A percentile compares a stretch with the other conserved stretches of the same genome.
Conservation (phyloP, 2,113 vertebrate genomes). For the Forbesichthys agassizii region DNA sequence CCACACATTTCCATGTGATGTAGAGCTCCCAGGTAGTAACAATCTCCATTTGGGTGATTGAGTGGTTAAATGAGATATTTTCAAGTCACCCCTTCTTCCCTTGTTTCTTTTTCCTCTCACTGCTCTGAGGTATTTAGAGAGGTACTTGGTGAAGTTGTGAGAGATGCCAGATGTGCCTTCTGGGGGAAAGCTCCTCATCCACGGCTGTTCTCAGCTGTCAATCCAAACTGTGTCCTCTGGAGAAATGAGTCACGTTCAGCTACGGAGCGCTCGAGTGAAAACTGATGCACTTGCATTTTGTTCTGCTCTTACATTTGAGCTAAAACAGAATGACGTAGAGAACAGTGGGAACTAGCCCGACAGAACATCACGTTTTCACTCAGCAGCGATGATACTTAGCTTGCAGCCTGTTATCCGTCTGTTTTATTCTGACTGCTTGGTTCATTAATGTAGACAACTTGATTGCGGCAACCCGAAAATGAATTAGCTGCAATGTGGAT, state of each 20-base stretch:
- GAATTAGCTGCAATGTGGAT: no score
- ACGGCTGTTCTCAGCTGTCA: slow-evolving; percentile 34
- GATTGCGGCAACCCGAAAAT: no score
- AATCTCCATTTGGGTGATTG: slow-evolving; percentile 60
- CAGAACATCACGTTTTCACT: no score
- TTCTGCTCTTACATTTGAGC: no score
- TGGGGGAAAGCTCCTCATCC: slow-evolving; percentile 38
- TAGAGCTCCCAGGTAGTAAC: slow-evolving; percentile 55
- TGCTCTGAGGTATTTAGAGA: slow-evolving; percentile 26
- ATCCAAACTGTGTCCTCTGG: not conserved
- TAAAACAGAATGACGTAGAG: no score
- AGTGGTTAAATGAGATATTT: slow-evolving; percentile 56
- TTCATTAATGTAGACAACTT: no score
- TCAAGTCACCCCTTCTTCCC: not conserved
- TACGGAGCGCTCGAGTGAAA: no score
- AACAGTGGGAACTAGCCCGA: no score
- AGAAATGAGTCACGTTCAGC: slow-evolving; percentile 9
- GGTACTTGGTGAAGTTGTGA: slow-evolving; percentile 50
- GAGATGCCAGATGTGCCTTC: slow-evolving; percentile 58
- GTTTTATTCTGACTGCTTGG: no score
- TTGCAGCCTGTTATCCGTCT: no score
- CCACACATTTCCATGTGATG: slow-evolving; percentile 33
- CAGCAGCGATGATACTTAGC: no score
- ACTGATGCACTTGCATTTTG: no score
- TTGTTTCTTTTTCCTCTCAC: slow-evolving; percentile 6